Base-by-base conservation (phyloP, 2,888 invertebrate species). In the Dermolepida albohirtum region DNA sequence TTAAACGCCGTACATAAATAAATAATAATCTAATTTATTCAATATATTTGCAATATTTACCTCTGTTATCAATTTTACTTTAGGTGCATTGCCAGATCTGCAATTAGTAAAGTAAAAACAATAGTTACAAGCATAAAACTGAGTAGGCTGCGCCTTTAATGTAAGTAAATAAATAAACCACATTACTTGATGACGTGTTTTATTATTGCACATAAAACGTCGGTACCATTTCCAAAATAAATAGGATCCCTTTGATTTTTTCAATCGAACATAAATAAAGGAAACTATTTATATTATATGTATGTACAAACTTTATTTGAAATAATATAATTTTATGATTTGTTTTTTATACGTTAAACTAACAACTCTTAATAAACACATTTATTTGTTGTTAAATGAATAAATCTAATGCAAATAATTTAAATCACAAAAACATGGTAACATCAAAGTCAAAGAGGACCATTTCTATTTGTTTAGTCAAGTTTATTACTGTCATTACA, bases 401-500 rank as follows among this genome's bases (percentile, higher is more conserved):
- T 43, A 39, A 74, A 73, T 74, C 76, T 75, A 78, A 76, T 77
- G 76, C 74, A 78, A 77, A 78, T 78, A 77, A 79, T 76, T 75
- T 69, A 73, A 77, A 78, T 77, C 75, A 77, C 77, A 77, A 74
- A 74, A 77, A 75, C 74, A 73, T 72, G 73, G 72, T 70, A 73
- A 78, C 77, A 78, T 80, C 78, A 79, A 79, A 79, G 77, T 68
- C 72, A 71, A 76, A 72, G 73, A 70, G 75, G 74, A 73, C 74
- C 72, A 67, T 71, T 68, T 27, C 10, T 78, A 78, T 78, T 78
- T 79, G 77, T 79, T 80, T 78, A 78, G 78, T 74, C 76, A 77
- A 74, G 72, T 77, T 78, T 79, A 77, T 78, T 78, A 73, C 76
- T 71, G 66, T 74, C 72, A 72, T 77, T 75, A 75, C 77, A 77